Base-by-base conservation (phyloP, 2,888 invertebrate genomes). In the Drosophila histrio region DNA sequence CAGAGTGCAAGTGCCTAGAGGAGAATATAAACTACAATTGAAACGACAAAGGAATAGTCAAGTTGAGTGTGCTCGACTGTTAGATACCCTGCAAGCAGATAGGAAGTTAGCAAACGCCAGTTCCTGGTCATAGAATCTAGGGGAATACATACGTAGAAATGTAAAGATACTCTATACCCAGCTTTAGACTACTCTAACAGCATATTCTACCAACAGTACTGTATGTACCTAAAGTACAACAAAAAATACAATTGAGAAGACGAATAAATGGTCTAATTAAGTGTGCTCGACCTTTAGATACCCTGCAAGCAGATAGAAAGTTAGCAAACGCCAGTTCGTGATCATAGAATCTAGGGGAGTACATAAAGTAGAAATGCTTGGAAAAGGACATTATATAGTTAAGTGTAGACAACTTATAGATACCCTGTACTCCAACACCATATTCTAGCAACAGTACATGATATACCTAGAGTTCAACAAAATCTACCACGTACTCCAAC, bases 21-120 rank as follows among this genome's bases (percentile, higher is more conserved):
- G 24, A 72, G 36, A 66, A 47, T 61, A 38, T 43, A 54, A 56
- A 60, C 52, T 47, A 50, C 75, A 59, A 56, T 49, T 43, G 39
- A 32, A 41, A 24, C 19, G 24, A 17, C 34, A 15, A 28, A 19
- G 9, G 11, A 22, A 36, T 11, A 21, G 2, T 11, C 6, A 5
- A 15, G 7, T 4, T 1, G 9, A 22, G 7, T 7, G 1, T 19
- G 36, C 6, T 19, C n/a, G 39, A 24, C 7, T 46, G 7, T 8
- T 6, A 24, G 7, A 41, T 41, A 22, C 41, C 22, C 41, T 36
- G n/a, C 4, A 38, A 26, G 6, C 32, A 0, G 32, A 7, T 13
- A 7, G 13, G 13, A 13, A 32, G 13, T 6, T 30, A 1, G n/a
- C n/a, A 5, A 13, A 6, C n/a, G n/a, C 13, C 6, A n/a, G 13